These are phyloP conservation scores for Lepidocyrtinus sp. DNA, from an alignment of 2,888 invertebrate species.

Conservation along the genomic window DNA sequence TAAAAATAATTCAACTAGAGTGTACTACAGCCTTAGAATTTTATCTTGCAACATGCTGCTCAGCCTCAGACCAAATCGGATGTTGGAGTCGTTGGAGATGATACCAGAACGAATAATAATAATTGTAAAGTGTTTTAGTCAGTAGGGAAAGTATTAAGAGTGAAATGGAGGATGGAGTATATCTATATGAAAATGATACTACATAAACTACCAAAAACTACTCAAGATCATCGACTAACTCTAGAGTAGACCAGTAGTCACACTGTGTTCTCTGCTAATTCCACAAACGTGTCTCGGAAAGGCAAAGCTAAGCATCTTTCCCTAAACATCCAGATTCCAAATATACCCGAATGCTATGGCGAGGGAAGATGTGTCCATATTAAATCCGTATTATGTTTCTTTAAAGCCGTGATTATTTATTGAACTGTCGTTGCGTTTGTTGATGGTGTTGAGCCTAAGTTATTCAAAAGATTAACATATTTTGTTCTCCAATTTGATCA, in stretches of 20 bases:
- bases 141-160: conserved; percentile 12
- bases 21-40: conserved; percentile 3
- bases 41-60: conserved; percentile 45
- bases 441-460: conserved; percentile 15
- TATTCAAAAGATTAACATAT: conserved; percentile 45
- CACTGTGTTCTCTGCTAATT: conserved; percentile 48
- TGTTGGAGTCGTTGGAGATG: conserved; percentile 40
- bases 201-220: background rate
- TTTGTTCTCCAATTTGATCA: conserved; percentile 4
- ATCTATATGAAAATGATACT: conserved; percentile 14
- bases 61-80: background rate
- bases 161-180: background rate
- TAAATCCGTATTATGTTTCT: conserved; percentile 35
- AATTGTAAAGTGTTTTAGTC: conserved; percentile 54
- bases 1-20: conserved; percentile 23
- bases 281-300: conserved; percentile 31
- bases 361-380: conserved; percentile 6
- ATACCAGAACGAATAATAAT: conserved; percentile 38
- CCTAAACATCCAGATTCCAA: too few species aligned
- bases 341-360: background rate
- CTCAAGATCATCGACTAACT: conserved; percentile 11
- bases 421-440: conserved; percentile 27
- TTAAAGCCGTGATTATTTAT: conserved; percentile 52
- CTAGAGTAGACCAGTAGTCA: conserved; percentile 29
- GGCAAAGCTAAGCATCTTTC: too few species aligned